Evolutionary conservation across 2,888 invertebrate species (phyloP), one percentile per base, ranked within the genome.

Genomic region (Metopia argyrocephala): DNA sequence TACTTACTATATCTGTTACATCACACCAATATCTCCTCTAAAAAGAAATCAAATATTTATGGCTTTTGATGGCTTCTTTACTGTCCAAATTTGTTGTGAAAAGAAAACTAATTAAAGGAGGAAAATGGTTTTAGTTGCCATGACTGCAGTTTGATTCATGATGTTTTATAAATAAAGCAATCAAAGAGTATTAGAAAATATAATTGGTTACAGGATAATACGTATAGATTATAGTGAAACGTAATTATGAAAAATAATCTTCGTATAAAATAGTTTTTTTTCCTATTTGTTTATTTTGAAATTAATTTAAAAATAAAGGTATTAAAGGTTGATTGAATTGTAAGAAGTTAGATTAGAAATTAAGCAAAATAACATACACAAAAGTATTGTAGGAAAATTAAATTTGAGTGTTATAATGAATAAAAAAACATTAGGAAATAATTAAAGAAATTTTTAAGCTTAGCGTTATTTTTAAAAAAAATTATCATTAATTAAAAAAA

Each of bases 121-220:
- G 9, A 20, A 56, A 69, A 38, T 15, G 15, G 45, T n/a, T 62
- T 18, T 15, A 23, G 20, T 57, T 59, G 48, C 28, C 46, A 28
- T 59, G 23, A 31, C 46, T 28, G 21, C 48, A 50, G 25, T 1
- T 18, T 38, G 38, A 9, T 38, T 9, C 38, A 4, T 38, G 12
- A 38, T 9, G 9, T 38, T 38, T 12, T 7, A 27, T 50, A 15
- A 52, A 21, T 20, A n/a, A 65, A 52, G 9, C 31, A 27, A 65
- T 66, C 38, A 38, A 23, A 15, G 28, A 27, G 15, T 27, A 57
- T 21, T 56, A 46, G 9, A 52, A 76, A 76, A 64, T 70, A 38
- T 65, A 70, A 70, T 76, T 65, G 70, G 50, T 15, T 52, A n/a
- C n/a, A 70, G 20, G n/a, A 25, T 64, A 65, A 65, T 38, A 50